phyloP scores from a whole-genome alignment of 2,797 vertebrate species.

The Orientallactaga sibirica region DNA sequence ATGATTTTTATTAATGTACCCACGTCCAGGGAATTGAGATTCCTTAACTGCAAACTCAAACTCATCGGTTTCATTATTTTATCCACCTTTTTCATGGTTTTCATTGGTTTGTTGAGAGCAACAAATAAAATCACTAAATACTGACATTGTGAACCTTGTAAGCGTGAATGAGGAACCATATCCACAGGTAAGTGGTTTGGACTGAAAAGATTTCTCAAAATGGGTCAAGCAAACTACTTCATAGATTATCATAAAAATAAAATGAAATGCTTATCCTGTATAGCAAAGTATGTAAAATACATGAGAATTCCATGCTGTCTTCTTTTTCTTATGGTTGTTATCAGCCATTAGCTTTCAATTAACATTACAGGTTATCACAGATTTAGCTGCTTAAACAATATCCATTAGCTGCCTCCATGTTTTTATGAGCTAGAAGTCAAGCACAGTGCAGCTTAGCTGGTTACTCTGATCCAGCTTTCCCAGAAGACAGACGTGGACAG shows the following conservation, averaged over 20 bases:
- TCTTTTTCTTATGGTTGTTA: not conserved
- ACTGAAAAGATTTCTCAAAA: conserved; percentile 9
- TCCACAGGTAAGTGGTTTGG: not conserved
- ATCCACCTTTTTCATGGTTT: not conserved
- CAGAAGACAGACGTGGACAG: not conserved
- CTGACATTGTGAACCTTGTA: not conserved
- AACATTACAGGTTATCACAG: not conserved
- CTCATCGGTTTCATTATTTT: not conserved
- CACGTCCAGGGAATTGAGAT: conserved; percentile 1
- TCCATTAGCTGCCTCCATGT: not conserved
- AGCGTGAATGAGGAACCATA: not conserved
- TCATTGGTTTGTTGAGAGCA: not conserved
- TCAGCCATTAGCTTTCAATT: conserved; percentile 22
- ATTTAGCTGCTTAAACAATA: not conserved
- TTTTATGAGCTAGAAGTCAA: not conserved
- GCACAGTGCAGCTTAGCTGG: not conserved
- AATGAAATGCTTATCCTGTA: not conserved
- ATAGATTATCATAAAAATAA: conserved; percentile 4
- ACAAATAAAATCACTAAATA: not conserved
- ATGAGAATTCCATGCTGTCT: not conserved
- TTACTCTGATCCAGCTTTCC: not conserved
- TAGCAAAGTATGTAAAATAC: not conserved
- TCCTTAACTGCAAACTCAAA: not conserved
- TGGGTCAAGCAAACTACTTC: not conserved
- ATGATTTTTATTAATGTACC: not conserved